These are phyloP conservation scores for Pandemis heparana DNA, from an alignment of 2,888 invertebrate species.

Conservation along the genomic window DNA sequence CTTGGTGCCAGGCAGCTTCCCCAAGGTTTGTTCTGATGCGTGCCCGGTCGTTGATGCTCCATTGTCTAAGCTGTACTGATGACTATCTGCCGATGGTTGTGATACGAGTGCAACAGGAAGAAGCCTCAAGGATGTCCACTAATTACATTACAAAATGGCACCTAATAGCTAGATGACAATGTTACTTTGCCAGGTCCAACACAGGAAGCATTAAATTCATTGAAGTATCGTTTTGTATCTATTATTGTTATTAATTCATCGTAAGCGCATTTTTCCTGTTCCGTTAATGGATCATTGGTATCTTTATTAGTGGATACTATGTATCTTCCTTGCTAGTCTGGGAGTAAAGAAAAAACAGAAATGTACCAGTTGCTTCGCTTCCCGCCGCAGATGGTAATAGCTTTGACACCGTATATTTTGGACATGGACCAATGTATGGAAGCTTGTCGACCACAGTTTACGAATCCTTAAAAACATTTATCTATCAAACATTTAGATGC, in stretches of 20 bases:
- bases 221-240: not conserved
- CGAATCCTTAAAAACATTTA: too few relatives aligned
- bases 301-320: too few relatives aligned
- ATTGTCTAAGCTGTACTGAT: not conserved
- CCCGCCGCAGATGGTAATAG: too few relatives aligned
- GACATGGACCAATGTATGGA: too few relatives aligned
- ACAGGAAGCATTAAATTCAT: constrained; percentile 20
- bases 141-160: constrained; percentile 35
- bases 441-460: too few relatives aligned
- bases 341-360: too few relatives aligned
- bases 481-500: too few relatives aligned
- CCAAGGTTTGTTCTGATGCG: not conserved
- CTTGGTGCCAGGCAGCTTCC: too few relatives aligned
- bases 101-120: constrained; percentile 34
- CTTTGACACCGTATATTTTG: too few relatives aligned
- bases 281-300: not conserved
- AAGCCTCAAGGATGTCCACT: constrained; percentile 34
- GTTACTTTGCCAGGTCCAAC: constrained; percentile 31
- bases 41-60: not conserved
- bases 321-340: too few relatives aligned
- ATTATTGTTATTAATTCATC: not conserved
- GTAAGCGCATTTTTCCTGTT: not conserved
- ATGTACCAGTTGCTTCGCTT: too few relatives aligned
- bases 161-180: constrained; percentile 34
- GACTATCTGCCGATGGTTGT: constrained; percentile 10